These are phyloP conservation scores for Rhinoptilus africanus DNA, from an alignment of 2,113 vertebrate genomes.

Conservation along the genomic window DNA sequence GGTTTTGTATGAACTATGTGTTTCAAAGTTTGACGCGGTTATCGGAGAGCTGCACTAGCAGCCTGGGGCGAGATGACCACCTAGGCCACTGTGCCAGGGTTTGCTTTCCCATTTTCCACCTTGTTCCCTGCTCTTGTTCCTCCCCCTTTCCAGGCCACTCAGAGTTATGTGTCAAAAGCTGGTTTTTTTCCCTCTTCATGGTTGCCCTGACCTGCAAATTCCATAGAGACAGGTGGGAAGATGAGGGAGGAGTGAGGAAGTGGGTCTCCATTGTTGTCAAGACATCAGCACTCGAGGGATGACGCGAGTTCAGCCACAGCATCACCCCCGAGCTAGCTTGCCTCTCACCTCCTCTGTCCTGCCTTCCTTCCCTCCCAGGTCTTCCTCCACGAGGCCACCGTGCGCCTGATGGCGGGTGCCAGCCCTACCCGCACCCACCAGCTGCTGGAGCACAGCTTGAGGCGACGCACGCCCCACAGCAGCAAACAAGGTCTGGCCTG, in stretches of 20 bases:
- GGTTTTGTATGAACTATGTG: not conserved
- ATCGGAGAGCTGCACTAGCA: not conserved
- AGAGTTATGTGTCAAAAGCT: not conserved
- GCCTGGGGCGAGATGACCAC: not conserved
- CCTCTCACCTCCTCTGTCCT: not conserved
- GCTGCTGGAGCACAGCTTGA: conserved; percentile 93
- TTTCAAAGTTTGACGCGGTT: not conserved
- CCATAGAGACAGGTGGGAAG: not conserved
- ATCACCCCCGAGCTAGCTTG: not conserved
- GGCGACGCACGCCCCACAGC: conserved; percentile 75
- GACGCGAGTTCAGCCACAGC: not conserved
- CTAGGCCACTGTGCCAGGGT: not conserved
- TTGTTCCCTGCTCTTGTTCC: not conserved
- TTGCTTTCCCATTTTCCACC: not conserved
- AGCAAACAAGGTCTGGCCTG: conserved; percentile 63
- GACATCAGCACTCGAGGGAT: not conserved
- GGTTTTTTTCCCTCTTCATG: not conserved
- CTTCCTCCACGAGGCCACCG: conserved; percentile 95
- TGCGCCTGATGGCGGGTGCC: conserved; percentile 96
- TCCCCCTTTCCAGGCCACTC: not conserved
- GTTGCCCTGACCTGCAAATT: conserved; percentile 1
- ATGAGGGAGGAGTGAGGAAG: not conserved
- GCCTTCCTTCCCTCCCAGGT: conserved; percentile 72
- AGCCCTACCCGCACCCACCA: conserved; percentile 97
- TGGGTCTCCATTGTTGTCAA: not conserved